phyloP scores from a whole-genome alignment of 2,113 vertebrate species.

The Megalops atlanticus region DNA sequence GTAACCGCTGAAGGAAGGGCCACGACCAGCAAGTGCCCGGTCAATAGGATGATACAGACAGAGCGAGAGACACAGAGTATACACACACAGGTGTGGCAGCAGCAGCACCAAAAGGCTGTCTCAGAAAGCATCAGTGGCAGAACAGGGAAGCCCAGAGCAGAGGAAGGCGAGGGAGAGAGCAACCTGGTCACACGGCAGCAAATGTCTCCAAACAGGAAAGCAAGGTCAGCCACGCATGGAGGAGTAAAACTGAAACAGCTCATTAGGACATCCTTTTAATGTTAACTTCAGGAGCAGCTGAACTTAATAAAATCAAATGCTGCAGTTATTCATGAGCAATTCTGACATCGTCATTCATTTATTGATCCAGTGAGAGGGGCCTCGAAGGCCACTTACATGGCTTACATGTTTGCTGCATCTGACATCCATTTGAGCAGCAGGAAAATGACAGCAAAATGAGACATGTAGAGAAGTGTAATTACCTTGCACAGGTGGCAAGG shows the following conservation, averaged over 20 bases:
- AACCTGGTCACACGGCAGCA: background rate
- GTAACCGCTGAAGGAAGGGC: background rate
- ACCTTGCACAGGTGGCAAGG: background rate
- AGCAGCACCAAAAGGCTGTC: background rate
- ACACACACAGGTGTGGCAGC: no score
- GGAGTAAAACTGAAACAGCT: background rate
- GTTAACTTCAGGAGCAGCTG: background rate
- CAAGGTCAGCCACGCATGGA: background rate
- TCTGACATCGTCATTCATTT: background rate
- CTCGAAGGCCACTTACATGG: background rate
- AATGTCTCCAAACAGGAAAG: background rate
- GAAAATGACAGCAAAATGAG: background rate
- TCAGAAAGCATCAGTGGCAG: background rate
- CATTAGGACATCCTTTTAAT: background rate
- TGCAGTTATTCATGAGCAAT: background rate
- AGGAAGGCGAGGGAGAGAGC: background rate
- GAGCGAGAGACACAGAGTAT: background rate
- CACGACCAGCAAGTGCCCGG: background rate
- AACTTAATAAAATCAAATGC: background rate
- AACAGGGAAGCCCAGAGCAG: background rate
- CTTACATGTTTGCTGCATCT: no score
- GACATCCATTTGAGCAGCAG: background rate
- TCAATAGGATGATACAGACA: background rate
- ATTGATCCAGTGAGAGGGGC: background rate
- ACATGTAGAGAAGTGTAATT: conserved; percentile 12